Percentiles rank a stretch among this genome's conserved stretches.
Evolutionary conservation across 2,888 invertebrate species (phyloP).

Genomic region (Ethmia dodecea): DNA sequence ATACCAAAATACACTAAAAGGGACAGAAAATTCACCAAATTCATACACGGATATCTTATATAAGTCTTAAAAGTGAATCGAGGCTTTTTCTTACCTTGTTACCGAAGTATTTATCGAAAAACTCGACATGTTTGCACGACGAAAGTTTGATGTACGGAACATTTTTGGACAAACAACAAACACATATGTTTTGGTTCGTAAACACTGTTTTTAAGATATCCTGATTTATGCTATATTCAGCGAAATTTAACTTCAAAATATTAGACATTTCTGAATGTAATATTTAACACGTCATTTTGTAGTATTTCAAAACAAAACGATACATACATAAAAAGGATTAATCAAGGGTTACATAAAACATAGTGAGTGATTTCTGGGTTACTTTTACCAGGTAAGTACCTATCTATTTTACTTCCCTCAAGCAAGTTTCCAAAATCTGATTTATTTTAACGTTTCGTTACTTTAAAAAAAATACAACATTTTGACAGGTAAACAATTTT

Average conservation of each 20-base stretch:
- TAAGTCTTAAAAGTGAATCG: not conserved
- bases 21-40: slow-evolving; percentile 1
- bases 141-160: slow-evolving; percentile 26
- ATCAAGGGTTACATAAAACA: no score
- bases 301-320: no score
- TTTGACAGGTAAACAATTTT: no score
- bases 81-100: slow-evolving; percentile 33
- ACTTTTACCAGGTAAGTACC: no score
- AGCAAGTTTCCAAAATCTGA: no score
- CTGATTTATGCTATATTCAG: slow-evolving; percentile 8
- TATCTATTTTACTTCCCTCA: no score
- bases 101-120: slow-evolving; percentile 32
- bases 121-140: slow-evolving; percentile 39
- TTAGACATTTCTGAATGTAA: slow-evolving; percentile 24
- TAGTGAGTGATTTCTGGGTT: no score
- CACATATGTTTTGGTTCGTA: slow-evolving; percentile 23
- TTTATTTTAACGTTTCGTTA: no score
- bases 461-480: no score
- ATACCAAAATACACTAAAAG: slow-evolving; percentile 3
- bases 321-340: no score
- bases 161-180: slow-evolving; percentile 38
- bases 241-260: slow-evolving; percentile 12
- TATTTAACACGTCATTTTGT: no score
- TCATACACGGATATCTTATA: slow-evolving; percentile 7
- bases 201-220: not conserved